phyloP scores from a whole-genome alignment of 2,113 vertebrate genomes.

The Craseonycteris thonglongyai region DNA sequence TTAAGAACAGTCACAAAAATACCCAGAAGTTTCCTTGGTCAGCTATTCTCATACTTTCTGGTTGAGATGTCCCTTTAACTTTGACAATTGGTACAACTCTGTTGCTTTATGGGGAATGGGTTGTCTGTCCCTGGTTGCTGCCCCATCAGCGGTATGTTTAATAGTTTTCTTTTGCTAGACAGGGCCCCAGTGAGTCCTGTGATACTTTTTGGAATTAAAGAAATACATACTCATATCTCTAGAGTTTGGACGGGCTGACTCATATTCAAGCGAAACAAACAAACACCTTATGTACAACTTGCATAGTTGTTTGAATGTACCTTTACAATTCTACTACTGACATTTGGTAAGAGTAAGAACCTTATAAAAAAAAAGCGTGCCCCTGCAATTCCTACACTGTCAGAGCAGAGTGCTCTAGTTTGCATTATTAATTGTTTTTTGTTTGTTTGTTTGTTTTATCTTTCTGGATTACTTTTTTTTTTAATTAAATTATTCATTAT shows the following conservation, averaged over 20 bases:
- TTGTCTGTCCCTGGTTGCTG: neutral
- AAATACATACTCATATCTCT: neutral
- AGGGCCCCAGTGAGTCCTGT: neutral
- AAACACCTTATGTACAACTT: neutral
- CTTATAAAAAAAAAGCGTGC: neutral
- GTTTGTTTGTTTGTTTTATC: too few species aligned
- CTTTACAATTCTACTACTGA: neutral
- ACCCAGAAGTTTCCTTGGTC: neutral
- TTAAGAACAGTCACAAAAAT: neutral
- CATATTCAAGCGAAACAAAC: neutral
- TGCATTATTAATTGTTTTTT: neutral
- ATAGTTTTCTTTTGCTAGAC: neutral
- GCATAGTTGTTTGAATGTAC: neutral
- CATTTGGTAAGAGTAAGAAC: neutral
- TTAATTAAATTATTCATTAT: slow-evolving; percentile 7
- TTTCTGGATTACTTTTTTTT: neutral
- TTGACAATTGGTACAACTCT: neutral
- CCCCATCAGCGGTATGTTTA: slow-evolving; percentile 1
- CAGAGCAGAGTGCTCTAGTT: neutral
- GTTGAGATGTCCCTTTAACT: neutral
- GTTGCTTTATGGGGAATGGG: neutral
- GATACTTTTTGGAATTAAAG: neutral
- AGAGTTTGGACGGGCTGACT: neutral
- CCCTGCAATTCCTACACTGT: neutral
- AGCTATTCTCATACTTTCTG: neutral